Base-by-base conservation (phyloP, 2,888 invertebrate species). In the Catocala nupta region DNA sequence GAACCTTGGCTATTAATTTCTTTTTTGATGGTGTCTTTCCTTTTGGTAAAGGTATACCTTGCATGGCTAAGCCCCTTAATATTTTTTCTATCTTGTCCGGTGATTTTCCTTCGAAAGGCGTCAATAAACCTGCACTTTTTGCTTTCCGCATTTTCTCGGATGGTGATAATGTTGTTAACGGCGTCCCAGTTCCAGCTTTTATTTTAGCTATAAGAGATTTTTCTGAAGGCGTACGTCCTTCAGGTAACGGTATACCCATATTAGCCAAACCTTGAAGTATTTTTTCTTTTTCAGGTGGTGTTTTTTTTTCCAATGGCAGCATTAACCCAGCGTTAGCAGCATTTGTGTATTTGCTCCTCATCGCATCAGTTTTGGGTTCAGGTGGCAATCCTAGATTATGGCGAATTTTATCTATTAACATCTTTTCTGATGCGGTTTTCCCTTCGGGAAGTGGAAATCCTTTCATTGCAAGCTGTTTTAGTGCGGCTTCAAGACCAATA, bases 71-170 rank as follows among this genome's bases (percentile, higher is more conserved):
- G 10, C 57, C 57, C 36, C 11, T 25, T 39, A 63, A n/a, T 25
- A 63, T 63, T 54, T 58, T 58, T 54, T 63, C 63, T 68, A 82
- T 80, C 34, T 72, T 58, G 12, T 65, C 59, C 16, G 60, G 55
- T 9, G 79, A 52, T 69, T 82, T 83, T 1, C 76, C 80, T 55
- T 73, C 66, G 43, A 81, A 58, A 5, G 81, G 82, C 5, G 74
- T 73, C 10, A 81, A 47, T 5, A 79, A 43, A 1, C 82, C 82
- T 7, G 69, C 72, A 10, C 70, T 68, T 68, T 75, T 63, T 10
- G 80, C 79, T 48, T 65, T 71, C 10, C 42, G 12, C 1, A 63
- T 0, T 48, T 56, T 60, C 43, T 64, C 61, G 2, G 67, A 63
- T 11, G 33, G 36, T 8, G 36, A 39, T 39, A 4, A 1, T 36